phyloP scores from a whole-genome alignment of 2,888 invertebrate genomes.

The Pristionchus mayeri region DNA sequence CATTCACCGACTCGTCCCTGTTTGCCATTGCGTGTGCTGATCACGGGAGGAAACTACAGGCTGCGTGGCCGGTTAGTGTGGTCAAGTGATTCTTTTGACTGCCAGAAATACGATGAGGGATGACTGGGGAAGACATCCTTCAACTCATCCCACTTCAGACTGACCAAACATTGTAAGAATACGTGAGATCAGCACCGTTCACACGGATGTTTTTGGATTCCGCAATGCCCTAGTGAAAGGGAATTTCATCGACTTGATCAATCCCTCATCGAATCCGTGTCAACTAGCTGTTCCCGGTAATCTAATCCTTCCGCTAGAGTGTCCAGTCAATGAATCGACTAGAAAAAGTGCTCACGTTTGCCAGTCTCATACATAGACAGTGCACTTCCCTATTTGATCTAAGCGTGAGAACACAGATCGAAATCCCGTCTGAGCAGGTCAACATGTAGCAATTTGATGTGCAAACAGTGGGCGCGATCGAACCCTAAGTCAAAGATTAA shows the following conservation, averaged over 20 bases:
- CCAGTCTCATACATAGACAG: neutral
- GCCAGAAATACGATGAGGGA: too few species aligned
- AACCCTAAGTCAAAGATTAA: neutral
- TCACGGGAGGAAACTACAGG: neutral
- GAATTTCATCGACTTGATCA: neutral
- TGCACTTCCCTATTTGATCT: conserved; percentile 22
- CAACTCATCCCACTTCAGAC: too few species aligned
- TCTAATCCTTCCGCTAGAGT: conserved; percentile 13
- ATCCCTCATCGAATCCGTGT: too few species aligned
- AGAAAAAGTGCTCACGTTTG: neutral
- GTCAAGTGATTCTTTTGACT: neutral
- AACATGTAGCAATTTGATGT: neutral
- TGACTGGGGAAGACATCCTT: too few species aligned
- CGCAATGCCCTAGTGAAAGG: too few species aligned
- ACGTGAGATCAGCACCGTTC: too few species aligned
- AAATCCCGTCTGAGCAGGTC: too few species aligned
- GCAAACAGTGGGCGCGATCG: neutral
- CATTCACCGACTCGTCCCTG: neutral
- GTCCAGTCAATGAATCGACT: neutral
- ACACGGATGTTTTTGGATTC: too few species aligned
- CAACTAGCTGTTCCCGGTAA: too few species aligned
- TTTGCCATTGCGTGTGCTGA: conserved; percentile 19
- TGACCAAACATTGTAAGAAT: too few species aligned
- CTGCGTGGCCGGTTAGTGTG: neutral
- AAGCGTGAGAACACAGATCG: neutral